Evolutionary conservation across 1,140 invertebrate genomes (phyloP), one percentile per base, ranked within the genome.

Genomic region (Drosophila littoralis): DNA sequence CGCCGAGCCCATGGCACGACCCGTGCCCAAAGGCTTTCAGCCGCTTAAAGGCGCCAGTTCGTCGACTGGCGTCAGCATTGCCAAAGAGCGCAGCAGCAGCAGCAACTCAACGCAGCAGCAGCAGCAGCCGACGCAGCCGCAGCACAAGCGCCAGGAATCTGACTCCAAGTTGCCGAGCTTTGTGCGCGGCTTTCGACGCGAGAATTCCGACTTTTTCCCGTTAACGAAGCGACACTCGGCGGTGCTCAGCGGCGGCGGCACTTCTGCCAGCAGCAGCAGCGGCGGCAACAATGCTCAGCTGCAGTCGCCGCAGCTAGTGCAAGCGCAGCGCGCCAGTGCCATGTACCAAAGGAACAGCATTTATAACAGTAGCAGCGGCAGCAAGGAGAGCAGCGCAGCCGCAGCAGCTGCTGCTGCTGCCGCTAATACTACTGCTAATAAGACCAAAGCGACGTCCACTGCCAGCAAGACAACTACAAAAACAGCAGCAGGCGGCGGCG

Each of bases 171-270:
- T 96, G 51, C 93, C 94, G 6, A 95, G 95, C 59, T 96, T 96
- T 88, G 95, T 96, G 43, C 94, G 96, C 67, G 95, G 95, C n/a
- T 97, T 97, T 86, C 93, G 96, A 32, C 94, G 96, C 61, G 96
- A 97, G 91, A 96, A 96, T 92, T 96, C 96, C 0, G 96, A 97
- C 83, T 95, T 97, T 68, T 96, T 96, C 82, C 96, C 95, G 1
- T 80, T 94, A 42, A 93, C 94, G 12, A 94, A 95, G n/a, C 93
- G 96, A 36, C 96, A 97, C 88, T 97, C 96, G 32, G 96, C 96
- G 7, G 93, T 96, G 91, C 94, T 91, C 54, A 93, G 81, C 81
- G 89, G 95, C 90, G 46, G 69, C 60, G 81, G 22, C 22, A 28
- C 22, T 28, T 28, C 92, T 92, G 7, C 38, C 79, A 86, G 94